phyloP scores from a whole-genome alignment of 2,888 invertebrate species.

The Bembecia ichneumoniformis region DNA sequence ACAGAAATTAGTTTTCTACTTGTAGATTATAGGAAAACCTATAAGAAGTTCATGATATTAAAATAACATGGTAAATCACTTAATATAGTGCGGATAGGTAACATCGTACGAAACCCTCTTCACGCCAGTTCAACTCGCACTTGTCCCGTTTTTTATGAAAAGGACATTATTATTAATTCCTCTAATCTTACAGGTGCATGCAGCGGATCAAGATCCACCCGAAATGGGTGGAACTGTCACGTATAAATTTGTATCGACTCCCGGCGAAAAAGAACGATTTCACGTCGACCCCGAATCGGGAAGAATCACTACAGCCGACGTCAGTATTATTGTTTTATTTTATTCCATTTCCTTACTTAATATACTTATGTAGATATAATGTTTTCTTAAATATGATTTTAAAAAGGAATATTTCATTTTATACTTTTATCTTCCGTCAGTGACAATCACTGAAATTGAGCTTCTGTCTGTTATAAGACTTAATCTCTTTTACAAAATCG shows the following conservation, averaged over 20 bases:
- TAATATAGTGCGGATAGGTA: too few relatives aligned
- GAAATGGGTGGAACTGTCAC: constrained; percentile 85
- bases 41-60: too few relatives aligned
- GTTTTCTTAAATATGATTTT: too few relatives aligned
- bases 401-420: neutral
- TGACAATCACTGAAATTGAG: too few relatives aligned
- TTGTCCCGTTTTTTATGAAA: too few relatives aligned
- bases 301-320: constrained; percentile 79
- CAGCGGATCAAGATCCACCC: constrained; percentile 80
- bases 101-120: too few relatives aligned
- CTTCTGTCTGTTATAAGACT: neutral
- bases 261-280: constrained; percentile 83
- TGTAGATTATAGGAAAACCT: too few relatives aligned
- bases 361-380: constrained; percentile 1
- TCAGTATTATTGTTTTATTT: constrained; percentile 44
- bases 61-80: too few relatives aligned
- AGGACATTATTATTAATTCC: too few relatives aligned
- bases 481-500: constrained; percentile 7
- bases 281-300: constrained; percentile 84
- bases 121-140: too few relatives aligned
- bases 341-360: neutral
- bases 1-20: too few relatives aligned
- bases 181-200: constrained; percentile 71
- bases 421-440: constrained; percentile 5
- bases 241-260: constrained; percentile 85